Conservation (phyloP, 1,140 invertebrate species). For the Nilaparvata lugens region DNA sequence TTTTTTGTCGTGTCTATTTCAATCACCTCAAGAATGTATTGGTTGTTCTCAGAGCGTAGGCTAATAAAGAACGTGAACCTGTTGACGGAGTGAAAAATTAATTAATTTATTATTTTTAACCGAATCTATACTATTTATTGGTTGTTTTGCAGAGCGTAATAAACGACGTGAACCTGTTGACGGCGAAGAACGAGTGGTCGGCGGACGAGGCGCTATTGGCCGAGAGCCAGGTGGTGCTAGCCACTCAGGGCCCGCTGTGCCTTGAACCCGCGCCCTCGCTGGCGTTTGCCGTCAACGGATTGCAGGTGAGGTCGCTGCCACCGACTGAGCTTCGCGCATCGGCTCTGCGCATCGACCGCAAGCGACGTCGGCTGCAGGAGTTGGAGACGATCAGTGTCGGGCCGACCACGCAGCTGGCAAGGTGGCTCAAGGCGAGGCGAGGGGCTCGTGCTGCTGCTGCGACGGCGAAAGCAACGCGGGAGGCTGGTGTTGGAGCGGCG, state of each 20-base stretch:
- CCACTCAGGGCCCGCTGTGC: constrained; percentile 74
- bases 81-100: too few relatives aligned
- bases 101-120: too few relatives aligned
- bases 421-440: constrained; percentile 12
- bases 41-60: too few relatives aligned
- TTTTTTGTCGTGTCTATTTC: too few relatives aligned
- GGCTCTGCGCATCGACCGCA: constrained; percentile 71
- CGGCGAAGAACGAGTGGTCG: constrained; percentile 56
- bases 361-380: constrained; percentile 78
- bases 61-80: too few relatives aligned
- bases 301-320: constrained; percentile 56
- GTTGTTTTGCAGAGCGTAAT: constrained; percentile 52
- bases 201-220: constrained; percentile 66
- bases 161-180: constrained; percentile 60
- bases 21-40: too few relatives aligned
- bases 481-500: too few relatives aligned
- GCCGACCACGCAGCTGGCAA: neutral
- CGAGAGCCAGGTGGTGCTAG: constrained; percentile 73
- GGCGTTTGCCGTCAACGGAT: constrained; percentile 54
- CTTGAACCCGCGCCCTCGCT: constrained; percentile 76
- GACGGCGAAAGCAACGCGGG: too few relatives aligned
- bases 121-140: too few relatives aligned
- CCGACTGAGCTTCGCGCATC: constrained; percentile 61
- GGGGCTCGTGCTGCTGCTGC: too few relatives aligned
- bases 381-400: constrained; percentile 36